Evolutionary conservation across 2,113 vertebrate genomes (phyloP).

Genomic region (Vanacampus margaritifer): DNA sequence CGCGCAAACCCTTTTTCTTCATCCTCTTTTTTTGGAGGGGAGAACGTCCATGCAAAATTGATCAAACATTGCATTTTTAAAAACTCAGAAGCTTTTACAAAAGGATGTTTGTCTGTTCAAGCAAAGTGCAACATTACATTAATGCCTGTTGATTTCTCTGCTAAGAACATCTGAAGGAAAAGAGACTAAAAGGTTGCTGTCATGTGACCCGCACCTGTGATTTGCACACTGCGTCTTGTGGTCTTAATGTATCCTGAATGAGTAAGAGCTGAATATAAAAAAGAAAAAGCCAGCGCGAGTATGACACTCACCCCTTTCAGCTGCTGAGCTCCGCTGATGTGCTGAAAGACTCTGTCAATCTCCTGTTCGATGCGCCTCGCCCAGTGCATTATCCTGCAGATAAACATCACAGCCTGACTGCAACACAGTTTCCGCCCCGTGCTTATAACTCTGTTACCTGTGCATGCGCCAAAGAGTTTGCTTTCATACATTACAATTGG

Average conservation of each 20-base stretch:
- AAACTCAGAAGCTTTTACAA: constrained; percentile 1
- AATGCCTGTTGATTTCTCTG: neutral
- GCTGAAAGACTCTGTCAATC: constrained; percentile 94
- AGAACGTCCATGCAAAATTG: neutral
- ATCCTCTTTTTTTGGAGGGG: neutral
- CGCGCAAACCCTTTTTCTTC: neutral
- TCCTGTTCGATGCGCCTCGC: constrained; percentile 94
- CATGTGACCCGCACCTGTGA: constrained; percentile 20
- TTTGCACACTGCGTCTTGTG: constrained; percentile 21
- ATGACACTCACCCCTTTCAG: constrained; percentile 85
- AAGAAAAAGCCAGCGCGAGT: constrained; percentile 3
- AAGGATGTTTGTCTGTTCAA: constrained; percentile 17
- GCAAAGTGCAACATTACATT: constrained; percentile 15
- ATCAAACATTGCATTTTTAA: constrained; percentile 6
- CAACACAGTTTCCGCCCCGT: constrained; percentile 18
- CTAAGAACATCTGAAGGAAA: constrained; percentile 5
- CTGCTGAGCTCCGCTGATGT: constrained; percentile 93
- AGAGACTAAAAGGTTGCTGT: constrained; percentile 17
- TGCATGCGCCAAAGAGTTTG: neutral
- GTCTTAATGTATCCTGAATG: constrained; percentile 33
- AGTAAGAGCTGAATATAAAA: constrained; percentile 23
- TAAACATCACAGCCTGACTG: constrained; percentile 48
- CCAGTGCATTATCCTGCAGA: constrained; percentile 96
- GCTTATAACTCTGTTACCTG: neutral
- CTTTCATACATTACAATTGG: neutral